Base-by-base conservation (phyloP, 2,888 invertebrate species). In the Galeopsomyia nigrocyanea region DNA sequence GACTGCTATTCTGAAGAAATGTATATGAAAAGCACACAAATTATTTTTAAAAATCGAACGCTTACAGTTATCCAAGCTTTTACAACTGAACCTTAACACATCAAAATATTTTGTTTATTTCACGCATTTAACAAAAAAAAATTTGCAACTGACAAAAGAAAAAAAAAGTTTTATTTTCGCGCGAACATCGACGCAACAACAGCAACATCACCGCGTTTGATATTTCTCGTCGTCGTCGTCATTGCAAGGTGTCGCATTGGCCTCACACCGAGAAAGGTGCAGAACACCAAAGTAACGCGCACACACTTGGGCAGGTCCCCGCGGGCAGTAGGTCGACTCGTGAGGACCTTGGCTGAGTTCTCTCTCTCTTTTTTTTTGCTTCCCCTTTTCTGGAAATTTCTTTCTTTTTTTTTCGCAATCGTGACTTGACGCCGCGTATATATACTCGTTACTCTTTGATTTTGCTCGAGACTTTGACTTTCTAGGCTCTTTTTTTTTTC, bases 241-340 rank as follows among this genome's bases (percentile, higher is more conserved):
- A 69, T 68, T 46, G 39, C 58, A 51, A 65, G n/a, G 10, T 26
- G 26, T 31, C 55, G 55, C 65, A 26, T 26, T 26, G 61, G 55
- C 50, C 61, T 61, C 56, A 22, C 71, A 22, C 71, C 71, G 66
- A 66, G 65, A 71, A 71, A 66, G 71, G 66, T 47, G 14, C 14
- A 13, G 14, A 2, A n/a, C 49, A 3, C 1, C n/a, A 9, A 17
- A 50, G 50, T 10, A 50, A 66, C n/a, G 50, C 39, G 26, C 2
- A 22, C 39, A 26, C 21, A 2, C 39, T 10, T 46, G 26, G 7
- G 39, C 26, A 39, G 39, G 55, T 47, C 47, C 55, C 50, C 49
- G 39, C 17, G 66, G 66, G 50, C 71, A 71, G 66, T 71, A 71
- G 71, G 71, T 71, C 71, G 39, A 10, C 39, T 39, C 39, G 50